Evolutionary conservation across 2,888 invertebrate species (phyloP).

Genomic region (Xestoiulus laeticollis): DNA sequence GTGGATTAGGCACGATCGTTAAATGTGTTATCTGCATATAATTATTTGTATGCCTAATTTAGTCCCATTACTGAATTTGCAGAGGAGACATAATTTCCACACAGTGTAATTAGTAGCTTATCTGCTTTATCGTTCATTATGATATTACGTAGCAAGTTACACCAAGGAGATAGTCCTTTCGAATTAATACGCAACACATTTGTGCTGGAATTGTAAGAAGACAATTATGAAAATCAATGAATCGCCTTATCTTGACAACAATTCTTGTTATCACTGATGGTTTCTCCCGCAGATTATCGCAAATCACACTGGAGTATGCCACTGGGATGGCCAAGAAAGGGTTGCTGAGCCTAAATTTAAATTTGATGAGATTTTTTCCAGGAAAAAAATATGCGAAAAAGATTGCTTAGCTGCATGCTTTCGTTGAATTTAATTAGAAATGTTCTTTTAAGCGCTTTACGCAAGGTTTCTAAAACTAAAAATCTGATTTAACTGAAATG

Average conservation of each 20-base stretch:
- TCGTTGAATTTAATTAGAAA: too few species aligned
- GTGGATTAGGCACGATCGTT: conserved; percentile 5
- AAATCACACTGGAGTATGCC: neutral
- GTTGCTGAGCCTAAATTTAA: neutral
- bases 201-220: neutral
- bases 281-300: neutral
- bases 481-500: too few species aligned
- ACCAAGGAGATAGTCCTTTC: neutral
- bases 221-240: conserved; percentile 23
- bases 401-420: neutral
- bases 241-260: neutral
- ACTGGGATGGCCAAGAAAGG: neutral
- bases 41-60: conserved; percentile 23
- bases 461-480: too few species aligned
- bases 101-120: neutral
- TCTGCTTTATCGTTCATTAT: conserved; percentile 11
- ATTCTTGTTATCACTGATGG: neutral
- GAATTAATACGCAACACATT: neutral
- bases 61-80: neutral
- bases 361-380: neutral
- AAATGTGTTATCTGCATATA: conserved; percentile 12
- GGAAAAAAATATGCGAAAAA: neutral
- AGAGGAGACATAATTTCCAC: conserved; percentile 20
- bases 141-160: conserved; percentile 1
- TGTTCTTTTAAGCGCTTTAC: too few species aligned